These are phyloP conservation scores for Stigmatopora argus DNA, from an alignment of 2,113 vertebrate species.

Conservation along the genomic window DNA sequence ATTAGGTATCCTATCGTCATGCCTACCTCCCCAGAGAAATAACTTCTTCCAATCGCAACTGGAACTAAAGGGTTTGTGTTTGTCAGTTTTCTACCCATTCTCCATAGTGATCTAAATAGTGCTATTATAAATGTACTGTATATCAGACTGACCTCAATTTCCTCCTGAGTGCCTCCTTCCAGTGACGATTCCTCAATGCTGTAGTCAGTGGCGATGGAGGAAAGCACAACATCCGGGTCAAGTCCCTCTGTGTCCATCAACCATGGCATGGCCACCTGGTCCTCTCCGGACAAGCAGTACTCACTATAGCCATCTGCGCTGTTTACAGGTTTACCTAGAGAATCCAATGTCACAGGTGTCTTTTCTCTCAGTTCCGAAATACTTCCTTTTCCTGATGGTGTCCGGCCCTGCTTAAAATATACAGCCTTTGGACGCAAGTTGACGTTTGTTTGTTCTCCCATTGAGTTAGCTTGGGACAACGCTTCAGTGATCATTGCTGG, in stretches of 20 bases:
- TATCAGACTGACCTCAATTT: slow-evolving; percentile 8
- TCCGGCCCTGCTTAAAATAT: slow-evolving; percentile 10
- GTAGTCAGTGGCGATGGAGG: slow-evolving; percentile 21
- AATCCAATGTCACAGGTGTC: slow-evolving; percentile 3
- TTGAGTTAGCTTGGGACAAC: slow-evolving; percentile 33
- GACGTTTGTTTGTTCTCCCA: slow-evolving; percentile 31
- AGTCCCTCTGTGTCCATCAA: slow-evolving; percentile 39
- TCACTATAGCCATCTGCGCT: slow-evolving; percentile 26
- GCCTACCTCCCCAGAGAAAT: not conserved
- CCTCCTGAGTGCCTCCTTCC: slow-evolving; percentile 21
- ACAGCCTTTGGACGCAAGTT: not conserved
- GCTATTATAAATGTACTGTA: not conserved
- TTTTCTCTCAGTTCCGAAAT: slow-evolving; percentile 5
- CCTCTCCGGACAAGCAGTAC: slow-evolving; percentile 43
- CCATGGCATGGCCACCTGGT: slow-evolving; percentile 38
- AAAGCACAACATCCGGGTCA: slow-evolving; percentile 21
- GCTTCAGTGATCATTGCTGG: not conserved
- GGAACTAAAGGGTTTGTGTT: not conserved
- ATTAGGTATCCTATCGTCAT: not conserved
- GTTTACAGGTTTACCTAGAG: slow-evolving; percentile 18
- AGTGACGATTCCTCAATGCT: slow-evolving; percentile 32
- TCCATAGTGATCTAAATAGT: not conserved
- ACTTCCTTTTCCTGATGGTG: slow-evolving; percentile 19
- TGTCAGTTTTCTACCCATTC: not conserved
- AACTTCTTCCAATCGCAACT: not conserved